Base-by-base conservation (phyloP, 2,113 vertebrate genomes). In the Pachyramphus minor region DNA sequence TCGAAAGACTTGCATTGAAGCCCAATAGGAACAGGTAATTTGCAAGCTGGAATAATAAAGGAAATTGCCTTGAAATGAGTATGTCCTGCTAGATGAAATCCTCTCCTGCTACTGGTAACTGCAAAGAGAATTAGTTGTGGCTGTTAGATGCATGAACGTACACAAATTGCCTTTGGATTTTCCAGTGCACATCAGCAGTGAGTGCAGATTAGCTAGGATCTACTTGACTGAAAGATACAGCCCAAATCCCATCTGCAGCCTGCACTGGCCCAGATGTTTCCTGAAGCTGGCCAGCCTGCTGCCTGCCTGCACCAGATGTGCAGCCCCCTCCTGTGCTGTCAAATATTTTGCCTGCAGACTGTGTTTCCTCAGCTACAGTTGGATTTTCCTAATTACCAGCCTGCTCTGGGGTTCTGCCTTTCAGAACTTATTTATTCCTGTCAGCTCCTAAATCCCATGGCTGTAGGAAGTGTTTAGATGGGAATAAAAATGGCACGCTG, bases 31-130 rank as follows among this genome's bases (percentile, higher is more conserved):
- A 45, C 33, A 95, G 81, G 59, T 74, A 96, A 91, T 97, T 94
- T 93, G 58, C 64, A 90, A 71, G 78, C 64, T 72, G 82, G 79
- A 71, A 73, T 94, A 94, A 95, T 81, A 73, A 77, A 89, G 84
- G 94, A 93, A 96, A 95, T 97, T 95, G 94, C 86, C 44, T 90
- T 28, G 24, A 66, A 93, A 94, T 76, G 56, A 63, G 75, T 96
- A 89, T 80, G 49, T 75, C 64, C 79, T 80, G 59, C 2, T 39
- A 89, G 87, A 80, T 90, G 41, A 91, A 96, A 94, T 66, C 84
- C 47, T 80, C 69, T 80, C 35, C 56, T 73, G 67, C 45, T 68
- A 74, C 82, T 76, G 87, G 80, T 79, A 95, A 68, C 37, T 80
- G 84, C 67, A 35, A 66, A 82, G 31, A 39, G 67, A 97, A 96